Evolutionary conservation across 2,797 vertebrate genomes (phyloP).

Genomic region (Margarornis squamiger): DNA sequence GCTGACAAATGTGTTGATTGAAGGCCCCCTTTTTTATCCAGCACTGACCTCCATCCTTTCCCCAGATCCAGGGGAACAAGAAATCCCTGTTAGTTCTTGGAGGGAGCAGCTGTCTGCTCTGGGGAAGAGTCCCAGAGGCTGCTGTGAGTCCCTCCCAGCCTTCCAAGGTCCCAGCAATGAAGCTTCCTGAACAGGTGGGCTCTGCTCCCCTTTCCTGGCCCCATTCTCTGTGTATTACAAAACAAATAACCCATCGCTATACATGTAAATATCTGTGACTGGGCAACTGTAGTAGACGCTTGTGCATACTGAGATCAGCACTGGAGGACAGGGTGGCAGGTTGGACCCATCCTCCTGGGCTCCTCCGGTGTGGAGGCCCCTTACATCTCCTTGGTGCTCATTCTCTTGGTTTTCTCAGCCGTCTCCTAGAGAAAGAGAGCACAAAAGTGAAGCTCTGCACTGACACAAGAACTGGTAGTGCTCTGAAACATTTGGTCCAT

Average conservation of each 20-base stretch:
- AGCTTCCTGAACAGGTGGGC: constrained; percentile 54
- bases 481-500: background rate
- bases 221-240: constrained; percentile 72
- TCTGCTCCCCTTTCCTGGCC: constrained; percentile 56
- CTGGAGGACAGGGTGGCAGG: constrained; percentile 59
- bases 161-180: constrained; percentile 43
- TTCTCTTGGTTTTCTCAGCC: constrained; percentile 88
- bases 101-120: background rate
- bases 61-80: constrained; percentile 2
- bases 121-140: background rate
- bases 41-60: constrained; percentile 35
- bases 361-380: constrained; percentile 42
- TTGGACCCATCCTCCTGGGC: constrained; percentile 42
- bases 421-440: constrained; percentile 82
- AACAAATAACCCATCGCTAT: constrained; percentile 74
- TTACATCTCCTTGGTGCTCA: constrained; percentile 91
- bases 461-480: background rate
- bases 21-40: constrained; percentile 19
- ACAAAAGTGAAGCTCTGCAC: background rate
- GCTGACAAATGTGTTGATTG: background rate
- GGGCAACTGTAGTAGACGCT: constrained; percentile 71
- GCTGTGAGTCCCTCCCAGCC: background rate
- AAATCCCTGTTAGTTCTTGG: constrained; percentile 7
- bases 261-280: constrained; percentile 80
- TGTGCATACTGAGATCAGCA: constrained; percentile 68